Base-by-base conservation (phyloP, 2,113 vertebrate species). In the Chaenogobius annularis region DNA sequence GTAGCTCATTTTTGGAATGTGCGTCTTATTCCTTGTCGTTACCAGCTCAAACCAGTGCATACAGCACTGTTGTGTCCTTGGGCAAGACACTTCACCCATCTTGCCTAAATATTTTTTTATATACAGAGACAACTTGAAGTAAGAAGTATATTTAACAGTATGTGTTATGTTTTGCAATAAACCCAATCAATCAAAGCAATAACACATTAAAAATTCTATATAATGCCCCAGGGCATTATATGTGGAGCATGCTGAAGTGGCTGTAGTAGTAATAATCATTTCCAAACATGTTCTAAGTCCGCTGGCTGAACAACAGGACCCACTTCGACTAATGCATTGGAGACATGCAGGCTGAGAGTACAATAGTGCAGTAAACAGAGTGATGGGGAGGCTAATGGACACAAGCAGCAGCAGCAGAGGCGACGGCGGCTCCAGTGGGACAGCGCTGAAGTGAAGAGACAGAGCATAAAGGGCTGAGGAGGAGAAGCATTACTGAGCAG, bases 361-460 rank as follows among this genome's bases (percentile, higher is more conserved):
- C 67, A 56, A 67, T 35, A n/a, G 37, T 50, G 40, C 13, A 50
- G 62, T 73, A 78, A 73, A 80, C 56, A 71, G 46, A 17, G 48
- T 56, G 74, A 66, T 74, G 75, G 66, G 55, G 66, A 40, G 63
- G 61, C 52, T 81, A 81, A 83, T 84, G 75, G 75, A 82, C 63
- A 73, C 76, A 65, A 74, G 47, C 56, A 73, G 78, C 54, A 69
- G 72, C 61, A 73, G 52, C 40, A 23, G 63, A 44, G 70, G 80
- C 50, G 68, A 73, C 66, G 69, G 47, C 26, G 19, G 64, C 66
- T 47, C 74, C 23, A 47, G 35, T 70, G 72, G 79, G 82, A 73
- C 67, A 56, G 72, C 63, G 35, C 68, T 74, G 77, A 62, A 15
- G 68, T 59, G 54, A 76, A 75, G 77, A 65, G 26, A 65, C 58